Conservation (phyloP, 2,113 vertebrate species). For the Notothenia coriiceps region DNA sequence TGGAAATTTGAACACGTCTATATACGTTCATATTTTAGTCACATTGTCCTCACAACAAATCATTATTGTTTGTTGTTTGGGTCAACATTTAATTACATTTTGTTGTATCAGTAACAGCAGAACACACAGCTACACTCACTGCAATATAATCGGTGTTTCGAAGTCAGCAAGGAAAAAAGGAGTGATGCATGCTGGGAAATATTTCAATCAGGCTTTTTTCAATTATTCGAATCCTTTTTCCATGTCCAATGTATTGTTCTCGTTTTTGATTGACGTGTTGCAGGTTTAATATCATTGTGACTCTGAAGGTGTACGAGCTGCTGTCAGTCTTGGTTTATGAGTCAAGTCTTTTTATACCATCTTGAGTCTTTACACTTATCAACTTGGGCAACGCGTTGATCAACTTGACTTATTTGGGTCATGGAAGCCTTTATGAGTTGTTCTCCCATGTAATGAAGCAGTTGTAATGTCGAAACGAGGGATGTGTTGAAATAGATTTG, state of each 20-base stretch:
- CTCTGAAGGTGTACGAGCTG: not conserved
- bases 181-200: not conserved
- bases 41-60: slow-evolving; percentile 1
- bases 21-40: slow-evolving; percentile 27
- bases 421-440: slow-evolving; percentile 58
- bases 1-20: slow-evolving; percentile 2
- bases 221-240: slow-evolving; percentile 1
- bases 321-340: slow-evolving; percentile 49
- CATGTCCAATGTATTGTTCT: not conserved
- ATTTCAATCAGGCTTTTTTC: not conserved
- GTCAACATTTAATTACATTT: slow-evolving; percentile 21
- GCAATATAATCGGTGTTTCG: not conserved
- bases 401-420: slow-evolving; percentile 77
- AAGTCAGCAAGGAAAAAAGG: not conserved
- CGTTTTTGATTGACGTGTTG: slow-evolving; percentile 24
- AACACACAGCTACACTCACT: not conserved
- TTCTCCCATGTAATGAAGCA: slow-evolving; percentile 57
- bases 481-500: slow-evolving; percentile 43
- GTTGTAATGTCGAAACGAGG: slow-evolving; percentile 27
- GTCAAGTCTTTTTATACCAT: slow-evolving; percentile 46
- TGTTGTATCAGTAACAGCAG: not conserved
- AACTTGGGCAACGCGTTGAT: slow-evolving; percentile 58
- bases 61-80: not conserved
- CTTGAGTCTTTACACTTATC: slow-evolving; percentile 71
- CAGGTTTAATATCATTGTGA: not conserved